A percentile compares a stretch with the other conserved stretches of the same genome.
These are phyloP conservation scores for Plotosus lineatus DNA, from an alignment of 2,113 vertebrate genomes.

Conservation along the genomic window DNA sequence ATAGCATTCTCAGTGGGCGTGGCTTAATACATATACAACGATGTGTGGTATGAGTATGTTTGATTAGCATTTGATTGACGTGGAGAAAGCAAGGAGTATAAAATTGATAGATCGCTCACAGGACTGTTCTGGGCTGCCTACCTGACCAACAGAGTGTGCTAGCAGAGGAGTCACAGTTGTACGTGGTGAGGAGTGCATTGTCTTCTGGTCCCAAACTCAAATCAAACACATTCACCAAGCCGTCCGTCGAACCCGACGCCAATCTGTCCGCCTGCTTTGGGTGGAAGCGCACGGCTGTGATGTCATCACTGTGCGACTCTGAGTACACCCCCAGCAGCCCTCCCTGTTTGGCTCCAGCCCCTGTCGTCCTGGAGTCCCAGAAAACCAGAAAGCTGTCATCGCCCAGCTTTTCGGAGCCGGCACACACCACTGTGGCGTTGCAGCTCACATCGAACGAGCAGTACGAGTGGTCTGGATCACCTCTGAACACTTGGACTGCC, in stretches of 20 bases:
- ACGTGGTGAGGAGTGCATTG: slow-evolving; percentile 84
- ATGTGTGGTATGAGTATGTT: too few species aligned
- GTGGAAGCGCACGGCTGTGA: slow-evolving; percentile 90
- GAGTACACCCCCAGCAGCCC: slow-evolving; percentile 84
- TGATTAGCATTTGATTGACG: not conserved
- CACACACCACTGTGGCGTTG: slow-evolving; percentile 80
- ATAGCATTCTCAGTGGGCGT: not conserved
- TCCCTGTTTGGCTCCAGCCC: slow-evolving; percentile 19
- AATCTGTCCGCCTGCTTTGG: slow-evolving; percentile 77
- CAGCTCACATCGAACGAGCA: slow-evolving; percentile 86
- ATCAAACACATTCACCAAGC: slow-evolving; percentile 92
- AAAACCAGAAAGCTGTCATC: slow-evolving; percentile 86
- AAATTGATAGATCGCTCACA: not conserved
- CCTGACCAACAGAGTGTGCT: slow-evolving; percentile 84
- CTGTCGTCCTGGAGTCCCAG: slow-evolving; percentile 83
- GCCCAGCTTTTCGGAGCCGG: slow-evolving; percentile 83
- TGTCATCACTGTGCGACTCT: slow-evolving; percentile 91
- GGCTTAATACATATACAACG: not conserved
- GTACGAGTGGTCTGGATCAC: slow-evolving; percentile 76
- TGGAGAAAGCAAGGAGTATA: not conserved
- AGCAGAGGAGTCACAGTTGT: slow-evolving; percentile 85
- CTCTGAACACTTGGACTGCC: slow-evolving; percentile 73
- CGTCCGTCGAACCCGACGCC: slow-evolving; percentile 85
- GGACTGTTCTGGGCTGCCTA: not conserved
- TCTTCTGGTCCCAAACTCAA: slow-evolving; percentile 83